Conservation (phyloP, 2,888 invertebrate species). For the Phengaris arion region DNA sequence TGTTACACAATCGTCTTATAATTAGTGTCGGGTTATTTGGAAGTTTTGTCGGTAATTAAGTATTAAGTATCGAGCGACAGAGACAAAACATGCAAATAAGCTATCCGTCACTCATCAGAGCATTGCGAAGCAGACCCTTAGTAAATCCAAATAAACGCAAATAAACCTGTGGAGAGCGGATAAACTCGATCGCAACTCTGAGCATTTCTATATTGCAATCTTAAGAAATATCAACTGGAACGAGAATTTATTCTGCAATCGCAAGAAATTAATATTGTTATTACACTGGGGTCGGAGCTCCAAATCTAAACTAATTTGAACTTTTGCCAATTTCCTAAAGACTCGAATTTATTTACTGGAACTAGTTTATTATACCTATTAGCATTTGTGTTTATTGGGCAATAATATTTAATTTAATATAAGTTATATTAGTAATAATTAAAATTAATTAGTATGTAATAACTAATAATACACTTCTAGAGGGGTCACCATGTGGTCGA, state of each 20-base stretch:
- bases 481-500: too few relatives aligned
- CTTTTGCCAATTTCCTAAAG: slow-evolving; percentile 22
- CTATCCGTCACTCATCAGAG: too few relatives aligned
- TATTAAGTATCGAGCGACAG: too few relatives aligned
- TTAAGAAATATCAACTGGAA: slow-evolving; percentile 68
- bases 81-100: too few relatives aligned
- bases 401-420: background rate
- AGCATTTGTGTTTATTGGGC: slow-evolving; percentile 16
- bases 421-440: background rate
- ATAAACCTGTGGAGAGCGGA: slow-evolving; percentile 49
- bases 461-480: too few relatives aligned
- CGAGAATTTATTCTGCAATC: slow-evolving; percentile 57
- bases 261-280: slow-evolving; percentile 53
- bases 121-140: background rate
- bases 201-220: slow-evolving; percentile 63
- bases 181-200: slow-evolving; percentile 54
- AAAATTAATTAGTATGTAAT: too few relatives aligned
- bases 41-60: too few relatives aligned
- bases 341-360: slow-evolving; percentile 24
- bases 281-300: slow-evolving; percentile 28
- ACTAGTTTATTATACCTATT: slow-evolving; percentile 8
- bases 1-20: too few relatives aligned
- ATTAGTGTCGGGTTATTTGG: too few relatives aligned
- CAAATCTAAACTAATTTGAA: slow-evolving; percentile 28
- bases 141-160: slow-evolving; percentile 33